Conservation (phyloP, 2,113 vertebrate genomes). For the Heterotis niloticus region DNA sequence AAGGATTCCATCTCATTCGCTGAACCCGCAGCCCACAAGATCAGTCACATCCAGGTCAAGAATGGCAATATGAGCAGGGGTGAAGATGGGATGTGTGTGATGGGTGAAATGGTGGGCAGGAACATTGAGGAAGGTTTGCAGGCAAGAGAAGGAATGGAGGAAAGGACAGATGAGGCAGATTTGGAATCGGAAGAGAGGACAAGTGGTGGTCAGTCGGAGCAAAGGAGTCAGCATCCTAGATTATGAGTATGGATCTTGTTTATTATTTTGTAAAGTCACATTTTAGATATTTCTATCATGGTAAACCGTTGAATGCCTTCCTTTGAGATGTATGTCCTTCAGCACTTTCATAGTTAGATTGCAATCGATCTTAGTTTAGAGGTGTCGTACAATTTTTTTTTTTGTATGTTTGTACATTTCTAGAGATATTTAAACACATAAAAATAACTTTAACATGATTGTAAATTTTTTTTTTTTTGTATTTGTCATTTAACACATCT, state of each 20-base stretch:
- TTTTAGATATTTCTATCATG: conserved; percentile 33
- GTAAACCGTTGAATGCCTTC: conserved; percentile 31
- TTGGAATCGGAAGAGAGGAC: conserved; percentile 63
- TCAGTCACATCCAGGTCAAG: conserved; percentile 60
- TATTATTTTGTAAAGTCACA: conserved; percentile 27
- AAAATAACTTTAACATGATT: conserved; percentile 35
- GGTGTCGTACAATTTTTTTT: conserved; percentile 36
- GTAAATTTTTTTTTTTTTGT: conserved; percentile 32
- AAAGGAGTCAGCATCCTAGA: conserved; percentile 56
- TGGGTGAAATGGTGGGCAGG: conserved; percentile 38
- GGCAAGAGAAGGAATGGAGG: conserved; percentile 45
- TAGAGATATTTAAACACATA: conserved; percentile 45
- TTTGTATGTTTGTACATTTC: conserved; percentile 59
- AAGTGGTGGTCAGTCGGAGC: conserved; percentile 55
- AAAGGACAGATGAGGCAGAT: conserved; percentile 67
- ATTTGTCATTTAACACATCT: not conserved
- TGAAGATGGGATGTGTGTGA: conserved; percentile 38
- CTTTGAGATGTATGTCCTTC: conserved; percentile 28
- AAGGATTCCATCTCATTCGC: conserved; percentile 55
- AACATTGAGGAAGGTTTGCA: conserved; percentile 40
- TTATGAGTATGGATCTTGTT: conserved; percentile 66
- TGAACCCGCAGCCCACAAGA: conserved; percentile 52
- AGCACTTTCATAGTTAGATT: conserved; percentile 41
- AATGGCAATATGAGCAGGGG: conserved; percentile 50
- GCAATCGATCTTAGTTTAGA: conserved; percentile 38